phyloP scores from a whole-genome alignment of 2,113 vertebrate species.

The Seriola rivoliana region DNA sequence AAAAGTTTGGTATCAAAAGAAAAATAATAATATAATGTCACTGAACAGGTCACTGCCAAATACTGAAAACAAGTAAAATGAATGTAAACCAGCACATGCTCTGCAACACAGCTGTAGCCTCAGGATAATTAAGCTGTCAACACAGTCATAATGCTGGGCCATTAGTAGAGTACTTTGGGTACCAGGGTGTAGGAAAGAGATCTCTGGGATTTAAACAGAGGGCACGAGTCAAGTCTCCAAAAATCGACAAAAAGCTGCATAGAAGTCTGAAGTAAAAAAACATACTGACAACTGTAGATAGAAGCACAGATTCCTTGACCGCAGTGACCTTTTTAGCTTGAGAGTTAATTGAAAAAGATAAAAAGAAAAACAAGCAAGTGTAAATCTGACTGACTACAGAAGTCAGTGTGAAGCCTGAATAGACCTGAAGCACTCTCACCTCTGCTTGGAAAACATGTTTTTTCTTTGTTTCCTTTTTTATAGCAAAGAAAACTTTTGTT shows the following conservation, averaged over 20 bases:
- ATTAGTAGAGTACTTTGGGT: conserved; percentile 21
- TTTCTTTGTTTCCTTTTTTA: not conserved
- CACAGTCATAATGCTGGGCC: not conserved
- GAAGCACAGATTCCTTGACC: conserved; percentile 9
- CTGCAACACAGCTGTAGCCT: not conserved
- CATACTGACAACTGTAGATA: not conserved
- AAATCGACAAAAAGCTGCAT: not conserved
- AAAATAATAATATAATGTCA: not conserved
- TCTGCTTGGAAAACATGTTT: not conserved
- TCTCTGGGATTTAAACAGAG: conserved; percentile 1
- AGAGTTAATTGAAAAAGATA: conserved; percentile 7
- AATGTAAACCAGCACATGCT: not conserved
- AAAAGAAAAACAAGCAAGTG: conserved; percentile 22
- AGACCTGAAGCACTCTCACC: not conserved
- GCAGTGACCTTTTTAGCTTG: not conserved
- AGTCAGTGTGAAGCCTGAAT: conserved; percentile 4
- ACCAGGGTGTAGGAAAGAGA: not conserved
- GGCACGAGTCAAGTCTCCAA: conserved; percentile 2
- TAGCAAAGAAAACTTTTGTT: not conserved
- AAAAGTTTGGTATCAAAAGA: not conserved
- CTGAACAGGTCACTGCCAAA: not conserved
- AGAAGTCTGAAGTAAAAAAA: not conserved
- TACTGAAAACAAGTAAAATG: not conserved
- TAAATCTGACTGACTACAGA: not conserved
- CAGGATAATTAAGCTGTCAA: conserved; percentile 25